Percentiles rank a stretch among this genome's conserved stretches.
phyloP scores from a whole-genome alignment of 1,140 invertebrate genomes.

The Zophobas morio region DNA sequence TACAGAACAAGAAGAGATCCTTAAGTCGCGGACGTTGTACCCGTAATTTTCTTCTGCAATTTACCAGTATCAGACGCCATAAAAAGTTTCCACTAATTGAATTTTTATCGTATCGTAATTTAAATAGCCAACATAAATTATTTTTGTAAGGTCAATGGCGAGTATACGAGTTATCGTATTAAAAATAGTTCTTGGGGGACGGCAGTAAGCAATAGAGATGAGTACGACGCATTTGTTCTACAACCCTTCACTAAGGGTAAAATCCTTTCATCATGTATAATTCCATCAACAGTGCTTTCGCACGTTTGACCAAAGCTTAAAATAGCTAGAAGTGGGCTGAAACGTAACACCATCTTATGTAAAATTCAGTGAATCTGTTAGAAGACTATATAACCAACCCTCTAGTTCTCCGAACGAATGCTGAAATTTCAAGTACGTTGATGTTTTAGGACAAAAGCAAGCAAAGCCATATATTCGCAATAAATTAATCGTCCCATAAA shows the following conservation, averaged over 20 bases:
- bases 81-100: neutral
- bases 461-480: neutral
- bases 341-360: constrained; percentile 22
- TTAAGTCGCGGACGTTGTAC: neutral
- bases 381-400: constrained; percentile 7
- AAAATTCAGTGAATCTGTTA: constrained; percentile 28
- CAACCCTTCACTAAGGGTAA: constrained; percentile 7
- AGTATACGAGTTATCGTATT: neutral
- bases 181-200: constrained; percentile 18
- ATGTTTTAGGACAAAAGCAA: neutral
- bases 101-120: too few species aligned
- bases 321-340: constrained; percentile 20
- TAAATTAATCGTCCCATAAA: neutral
- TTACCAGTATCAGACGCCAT: neutral
- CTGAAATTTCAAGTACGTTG: constrained; percentile 17
- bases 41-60: neutral
- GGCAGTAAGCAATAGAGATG: neutral
- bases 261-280: constrained; percentile 40
- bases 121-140: neutral
- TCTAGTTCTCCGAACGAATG: neutral
- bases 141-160: constrained; percentile 29
- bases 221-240: constrained; percentile 4
- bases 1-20: neutral
- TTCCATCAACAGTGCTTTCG: constrained; percentile 14
- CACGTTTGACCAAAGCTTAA: constrained; percentile 6